Conservation (phyloP, 1,140 invertebrate genomes). For the Macrotrachela quadricornifera region DNA sequence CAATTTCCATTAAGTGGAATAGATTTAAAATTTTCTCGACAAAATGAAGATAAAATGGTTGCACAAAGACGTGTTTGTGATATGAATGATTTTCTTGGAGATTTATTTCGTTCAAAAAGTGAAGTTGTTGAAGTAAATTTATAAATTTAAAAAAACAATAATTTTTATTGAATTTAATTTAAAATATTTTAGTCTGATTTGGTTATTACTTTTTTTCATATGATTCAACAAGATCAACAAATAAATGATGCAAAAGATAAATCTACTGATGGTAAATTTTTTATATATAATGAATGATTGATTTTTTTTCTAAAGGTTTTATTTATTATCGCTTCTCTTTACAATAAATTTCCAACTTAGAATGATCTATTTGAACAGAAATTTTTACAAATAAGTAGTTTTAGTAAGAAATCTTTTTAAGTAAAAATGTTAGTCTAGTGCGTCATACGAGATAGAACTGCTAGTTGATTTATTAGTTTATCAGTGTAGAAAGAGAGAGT, state of each 20-base stretch:
- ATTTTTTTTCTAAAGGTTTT: too few species aligned
- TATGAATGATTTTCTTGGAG: not conserved
- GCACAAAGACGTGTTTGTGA: not conserved
- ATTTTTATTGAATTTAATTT: not conserved
- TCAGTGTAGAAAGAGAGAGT: too few species aligned
- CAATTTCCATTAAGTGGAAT: not conserved
- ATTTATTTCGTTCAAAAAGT: not conserved
- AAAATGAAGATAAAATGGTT: constrained; percentile 1
- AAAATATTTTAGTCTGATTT: not conserved
- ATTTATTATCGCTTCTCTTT: too few species aligned
- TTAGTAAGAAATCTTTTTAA: too few species aligned
- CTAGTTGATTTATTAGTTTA: too few species aligned
- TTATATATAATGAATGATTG: too few species aligned
- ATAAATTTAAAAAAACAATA: not conserved
- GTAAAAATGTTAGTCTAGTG: too few species aligned
- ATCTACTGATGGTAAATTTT: not conserved
- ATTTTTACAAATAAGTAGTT: too few species aligned
- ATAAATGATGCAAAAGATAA: not conserved
- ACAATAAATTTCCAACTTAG: not conserved
- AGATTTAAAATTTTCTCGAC: not conserved
- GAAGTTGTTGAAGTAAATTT: constrained; percentile 1
- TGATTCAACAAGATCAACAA: constrained; percentile 1
- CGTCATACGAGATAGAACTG: too few species aligned
- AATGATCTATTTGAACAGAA: too few species aligned
- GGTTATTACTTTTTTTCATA: constrained; percentile 7